Evolutionary conservation across 2,797 vertebrate genomes (phyloP), one percentile per base, ranked within the genome.

Genomic region (Periophthalmus magnuspinnatus): DNA sequence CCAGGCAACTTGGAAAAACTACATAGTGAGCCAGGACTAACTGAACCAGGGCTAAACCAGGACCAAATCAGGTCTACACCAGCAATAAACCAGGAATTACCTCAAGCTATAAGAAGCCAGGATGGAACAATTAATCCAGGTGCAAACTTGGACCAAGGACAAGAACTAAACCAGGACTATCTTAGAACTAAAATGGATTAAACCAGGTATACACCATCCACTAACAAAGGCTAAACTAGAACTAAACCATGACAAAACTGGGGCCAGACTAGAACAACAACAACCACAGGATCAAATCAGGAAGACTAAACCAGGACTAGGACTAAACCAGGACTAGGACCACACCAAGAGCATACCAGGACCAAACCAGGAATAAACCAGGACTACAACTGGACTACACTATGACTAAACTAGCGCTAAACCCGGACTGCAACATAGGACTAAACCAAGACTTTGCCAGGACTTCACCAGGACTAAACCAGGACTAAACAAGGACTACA

Each of bases 371-470:
- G 50, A 3, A 0, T 47, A 47, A 3, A 47, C 3, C 19, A n/a
- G 24, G 24, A 14, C 55, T 28, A 32, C 11, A 38, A 21, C 22
- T 13, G 24, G 24, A 14, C 55, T 28, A 32, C 6, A 56, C 4
- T 11, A 28, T 11, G 74, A 80, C 22, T 8, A 17, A 50, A 16
- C n/a, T n/a, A n/a, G n/a, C 47, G 28, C 50, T 21, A 55, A 55
- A 58, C 24, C 24, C n/a, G n/a, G n/a, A n/a, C n/a, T n/a, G n/a
- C n/a, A n/a, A n/a, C n/a, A n/a, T n/a, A 16, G 56, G 24, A 6
- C 24, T 32, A 33, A 32, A 58, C 28, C 1, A 58, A 11, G 74
- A 80, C n/a, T 9, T 5, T n/a, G n/a, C n/a, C n/a, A n/a, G n/a
- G n/a, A n/a, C n/a, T n/a, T n/a, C n/a, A n/a, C n/a, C n/a, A n/a